Evolutionary conservation across 2,113 vertebrate species (phyloP).

Genomic region (Rhinichthys klamathensis): DNA sequence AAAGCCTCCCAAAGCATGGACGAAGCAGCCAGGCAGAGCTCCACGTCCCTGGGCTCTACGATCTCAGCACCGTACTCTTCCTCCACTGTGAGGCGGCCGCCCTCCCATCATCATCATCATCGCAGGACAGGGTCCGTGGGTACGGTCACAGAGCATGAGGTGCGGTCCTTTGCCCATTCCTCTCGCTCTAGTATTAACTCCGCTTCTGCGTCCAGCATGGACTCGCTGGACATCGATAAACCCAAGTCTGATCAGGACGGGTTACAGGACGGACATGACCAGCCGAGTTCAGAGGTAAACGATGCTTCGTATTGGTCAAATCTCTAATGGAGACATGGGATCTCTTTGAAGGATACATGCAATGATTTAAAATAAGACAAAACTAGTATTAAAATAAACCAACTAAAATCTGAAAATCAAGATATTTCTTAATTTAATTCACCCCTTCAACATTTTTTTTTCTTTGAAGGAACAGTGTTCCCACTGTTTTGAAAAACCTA

Average conservation of each 20-base stretch:
- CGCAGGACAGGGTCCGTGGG: conserved; percentile 92
- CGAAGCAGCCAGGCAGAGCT: conserved; percentile 89
- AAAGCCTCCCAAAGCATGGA: conserved; percentile 98
- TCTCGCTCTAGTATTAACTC: conserved; percentile 91
- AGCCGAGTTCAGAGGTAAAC: conserved; percentile 86
- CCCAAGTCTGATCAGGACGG: conserved; percentile 82
- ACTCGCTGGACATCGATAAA: conserved; percentile 92
- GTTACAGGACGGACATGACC: conserved; percentile 70
- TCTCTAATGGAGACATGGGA: neutral
- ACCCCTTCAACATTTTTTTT: neutral
- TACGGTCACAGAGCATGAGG: conserved; percentile 93
- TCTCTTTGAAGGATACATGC: neutral
- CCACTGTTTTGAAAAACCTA: neutral
- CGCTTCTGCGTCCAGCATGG: conserved; percentile 88
- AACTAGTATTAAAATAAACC: neutral
- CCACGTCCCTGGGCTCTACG: conserved; percentile 70
- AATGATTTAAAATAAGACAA: neutral
- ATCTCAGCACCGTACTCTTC: conserved; percentile 70
- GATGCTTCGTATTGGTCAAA: neutral
- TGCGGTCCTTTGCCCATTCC: conserved; percentile 85
- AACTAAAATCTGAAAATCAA: neutral
- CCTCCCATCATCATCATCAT: conserved; percentile 76
- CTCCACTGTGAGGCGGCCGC: conserved; percentile 74
- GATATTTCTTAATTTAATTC: neutral
- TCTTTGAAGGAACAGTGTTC: too few relatives aligned